Evolutionary conservation across 2,888 invertebrate genomes (phyloP).

Genomic region (Druceiella hillmani): DNA sequence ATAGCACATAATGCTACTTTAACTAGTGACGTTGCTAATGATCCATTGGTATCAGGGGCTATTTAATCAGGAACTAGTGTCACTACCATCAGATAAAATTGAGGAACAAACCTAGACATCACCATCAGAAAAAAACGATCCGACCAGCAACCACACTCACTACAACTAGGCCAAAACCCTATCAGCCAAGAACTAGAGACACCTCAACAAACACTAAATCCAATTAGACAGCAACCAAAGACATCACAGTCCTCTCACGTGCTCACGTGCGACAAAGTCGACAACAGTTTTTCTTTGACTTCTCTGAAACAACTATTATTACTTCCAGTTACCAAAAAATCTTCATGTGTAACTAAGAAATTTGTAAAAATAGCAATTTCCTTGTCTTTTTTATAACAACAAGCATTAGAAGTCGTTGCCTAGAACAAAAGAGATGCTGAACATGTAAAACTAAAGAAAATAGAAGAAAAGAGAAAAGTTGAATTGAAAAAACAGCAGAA

Average conservation of each 20-base stretch:
- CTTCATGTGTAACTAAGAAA: slow-evolving; percentile 12
- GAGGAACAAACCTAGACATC: slow-evolving; percentile 14
- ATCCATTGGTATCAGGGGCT: slow-evolving; percentile 15
- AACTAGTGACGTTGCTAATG: slow-evolving; percentile 15
- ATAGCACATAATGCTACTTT: slow-evolving; percentile 18
- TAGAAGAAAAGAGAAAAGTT: slow-evolving; percentile 13
- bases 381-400: slow-evolving; percentile 17
- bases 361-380: too few relatives aligned
- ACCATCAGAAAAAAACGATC: slow-evolving; percentile 17
- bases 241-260: too few relatives aligned
- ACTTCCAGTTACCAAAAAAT: slow-evolving; percentile 14
- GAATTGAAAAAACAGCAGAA: slow-evolving; percentile 14
- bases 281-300: slow-evolving; percentile 21
- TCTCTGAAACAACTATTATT: slow-evolving; percentile 13
- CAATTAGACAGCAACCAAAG: too few relatives aligned
- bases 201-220: slow-evolving; percentile 14
- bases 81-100: too few relatives aligned
- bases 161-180: slow-evolving; percentile 16
- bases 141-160: slow-evolving; percentile 16
- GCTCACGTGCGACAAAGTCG: slow-evolving; percentile 17
- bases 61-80: slow-evolving; percentile 14
- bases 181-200: slow-evolving; percentile 14
- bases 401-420: slow-evolving; percentile 13
- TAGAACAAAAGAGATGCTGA: slow-evolving; percentile 12
- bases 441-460: slow-evolving; percentile 13